These are phyloP conservation scores for Buphagus erythrorhynchus DNA, from an alignment of 2,797 vertebrate genomes.

Conservation along the genomic window DNA sequence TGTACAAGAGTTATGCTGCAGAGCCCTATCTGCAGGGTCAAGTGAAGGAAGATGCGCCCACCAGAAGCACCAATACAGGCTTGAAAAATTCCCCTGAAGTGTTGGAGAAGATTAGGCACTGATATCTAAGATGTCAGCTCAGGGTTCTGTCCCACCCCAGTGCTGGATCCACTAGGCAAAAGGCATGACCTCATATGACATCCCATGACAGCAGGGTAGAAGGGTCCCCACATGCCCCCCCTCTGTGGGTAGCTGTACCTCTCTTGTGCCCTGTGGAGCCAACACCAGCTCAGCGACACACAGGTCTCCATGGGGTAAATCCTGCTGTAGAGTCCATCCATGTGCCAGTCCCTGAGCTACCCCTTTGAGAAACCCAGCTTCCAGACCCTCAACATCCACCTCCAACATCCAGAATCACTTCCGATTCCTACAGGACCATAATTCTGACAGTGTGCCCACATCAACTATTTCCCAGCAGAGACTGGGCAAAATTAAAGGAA, in stretches of 20 bases:
- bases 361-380: neutral
- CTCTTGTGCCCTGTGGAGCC: neutral
- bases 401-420: neutral
- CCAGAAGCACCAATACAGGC: neutral
- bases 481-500: neutral
- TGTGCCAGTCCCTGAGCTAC: neutral
- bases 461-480: neutral
- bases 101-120: neutral
- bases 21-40: neutral
- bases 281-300: neutral
- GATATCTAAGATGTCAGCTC: neutral
- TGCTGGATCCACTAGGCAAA: neutral
- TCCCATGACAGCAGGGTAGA: neutral
- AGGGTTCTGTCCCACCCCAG: neutral
- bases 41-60: neutral
- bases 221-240: accelerated
- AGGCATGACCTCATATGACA: neutral
- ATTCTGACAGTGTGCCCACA: neutral
- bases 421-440: neutral
- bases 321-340: accelerated
- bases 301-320: neutral
- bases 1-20: neutral
- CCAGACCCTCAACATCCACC: too few species aligned
- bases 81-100: neutral
- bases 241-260: neutral